Evolutionary conservation across 1,140 invertebrate genomes (phyloP).

Genomic region (Dreissena rostriformis): DNA sequence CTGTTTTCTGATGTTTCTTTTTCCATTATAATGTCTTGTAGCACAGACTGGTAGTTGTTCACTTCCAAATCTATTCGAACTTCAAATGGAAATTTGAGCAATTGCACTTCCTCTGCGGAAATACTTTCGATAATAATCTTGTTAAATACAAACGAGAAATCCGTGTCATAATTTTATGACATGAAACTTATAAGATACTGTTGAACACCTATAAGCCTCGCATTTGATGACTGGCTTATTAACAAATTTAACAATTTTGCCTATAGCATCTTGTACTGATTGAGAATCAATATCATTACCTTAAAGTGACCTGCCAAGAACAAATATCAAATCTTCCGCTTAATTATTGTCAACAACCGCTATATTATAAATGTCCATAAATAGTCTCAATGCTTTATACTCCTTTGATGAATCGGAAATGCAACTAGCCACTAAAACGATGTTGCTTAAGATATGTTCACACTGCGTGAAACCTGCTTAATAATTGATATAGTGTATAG

Average conservation of each 20-base stretch:
- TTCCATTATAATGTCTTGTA: neutral
- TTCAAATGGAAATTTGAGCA: constrained; percentile 11
- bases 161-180: neutral
- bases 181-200: constrained; percentile 36
- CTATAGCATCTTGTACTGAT: neutral
- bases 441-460: neutral
- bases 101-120: neutral
- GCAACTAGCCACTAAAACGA: no score
- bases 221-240: neutral
- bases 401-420: constrained; percentile 11
- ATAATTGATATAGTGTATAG: neutral
- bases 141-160: neutral
- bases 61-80: neutral
- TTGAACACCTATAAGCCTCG: neutral
- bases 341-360: neutral
- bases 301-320: neutral
- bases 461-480: neutral
- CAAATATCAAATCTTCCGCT: neutral
- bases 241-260: neutral
- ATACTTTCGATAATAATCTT: neutral
- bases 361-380: constrained; percentile 13
- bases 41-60: neutral
- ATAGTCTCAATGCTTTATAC: constrained; percentile 5
- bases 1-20: neutral
- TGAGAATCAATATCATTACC: constrained; percentile 4